These are phyloP conservation scores for Ceyx cyanopectus DNA, from an alignment of 2,113 vertebrate genomes.

Conservation along the genomic window DNA sequence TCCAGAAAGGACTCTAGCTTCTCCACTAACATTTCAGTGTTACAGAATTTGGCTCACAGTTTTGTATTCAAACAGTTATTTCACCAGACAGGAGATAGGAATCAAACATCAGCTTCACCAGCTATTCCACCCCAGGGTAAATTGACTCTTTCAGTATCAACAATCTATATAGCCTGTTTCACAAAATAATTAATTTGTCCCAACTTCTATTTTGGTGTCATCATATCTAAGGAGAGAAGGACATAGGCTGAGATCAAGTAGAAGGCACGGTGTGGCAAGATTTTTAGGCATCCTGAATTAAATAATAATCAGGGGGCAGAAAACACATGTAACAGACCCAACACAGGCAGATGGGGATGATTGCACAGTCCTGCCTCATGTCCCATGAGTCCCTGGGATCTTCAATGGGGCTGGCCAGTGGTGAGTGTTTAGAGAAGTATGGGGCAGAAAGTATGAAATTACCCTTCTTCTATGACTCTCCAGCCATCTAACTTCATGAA, in stretches of 20 bases:
- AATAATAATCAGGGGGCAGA: neutral
- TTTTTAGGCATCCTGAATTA: neutral
- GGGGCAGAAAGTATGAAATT: neutral
- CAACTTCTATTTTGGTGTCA: neutral
- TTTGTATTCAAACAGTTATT: neutral
- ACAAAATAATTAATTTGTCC: neutral
- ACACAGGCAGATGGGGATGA: accelerated
- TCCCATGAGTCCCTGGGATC: accelerated
- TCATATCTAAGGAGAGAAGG: neutral
- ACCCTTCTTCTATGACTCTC: neutral
- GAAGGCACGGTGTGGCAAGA: neutral
- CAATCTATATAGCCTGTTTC: neutral
- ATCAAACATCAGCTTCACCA: neutral
- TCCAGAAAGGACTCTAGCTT: neutral
- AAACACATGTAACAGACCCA: neutral
- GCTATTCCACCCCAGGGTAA: accelerated
- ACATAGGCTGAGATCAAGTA: neutral
- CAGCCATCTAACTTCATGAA: neutral
- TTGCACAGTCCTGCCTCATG: neutral
- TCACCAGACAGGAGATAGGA: neutral
- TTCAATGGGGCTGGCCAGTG: neutral
- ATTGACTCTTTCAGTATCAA: neutral
- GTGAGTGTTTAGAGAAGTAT: neutral
- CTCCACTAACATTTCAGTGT: neutral
- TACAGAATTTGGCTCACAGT: neutral